phyloP scores from a whole-genome alignment of 1,140 invertebrate species.

The Muscidifurax raptorellus region DNA sequence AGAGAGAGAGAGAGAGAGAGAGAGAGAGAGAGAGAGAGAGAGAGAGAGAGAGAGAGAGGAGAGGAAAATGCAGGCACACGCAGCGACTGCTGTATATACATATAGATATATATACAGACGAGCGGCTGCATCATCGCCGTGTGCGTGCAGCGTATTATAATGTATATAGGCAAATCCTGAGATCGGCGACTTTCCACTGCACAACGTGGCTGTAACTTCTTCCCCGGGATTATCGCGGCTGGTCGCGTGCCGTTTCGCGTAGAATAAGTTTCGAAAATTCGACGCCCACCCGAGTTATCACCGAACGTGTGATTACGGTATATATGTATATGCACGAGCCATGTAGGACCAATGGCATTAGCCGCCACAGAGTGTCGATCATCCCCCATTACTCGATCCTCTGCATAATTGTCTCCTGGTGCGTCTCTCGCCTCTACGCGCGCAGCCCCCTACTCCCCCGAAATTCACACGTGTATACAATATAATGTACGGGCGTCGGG shows the following conservation, averaged over 20 bases:
- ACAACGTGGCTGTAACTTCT: slow-evolving; percentile 21
- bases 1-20: too few relatives aligned
- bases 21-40: not conserved
- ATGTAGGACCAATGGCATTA: too few relatives aligned
- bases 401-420: slow-evolving; percentile 43
- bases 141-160: too few relatives aligned
- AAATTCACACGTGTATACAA: not conserved
- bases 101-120: too few relatives aligned
- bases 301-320: too few relatives aligned
- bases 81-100: too few relatives aligned
- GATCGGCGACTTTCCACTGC: not conserved
- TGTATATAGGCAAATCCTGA: not conserved
- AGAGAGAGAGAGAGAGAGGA: too few relatives aligned
- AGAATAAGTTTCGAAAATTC: too few relatives aligned
- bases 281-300: not conserved
- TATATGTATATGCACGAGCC: too few relatives aligned
- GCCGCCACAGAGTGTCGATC: slow-evolving; percentile 55
- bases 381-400: slow-evolving; percentile 62
- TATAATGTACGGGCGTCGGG: not conserved
- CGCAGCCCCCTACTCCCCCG: not conserved
- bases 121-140: not conserved
- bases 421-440: slow-evolving; percentile 53
- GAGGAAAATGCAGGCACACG: slow-evolving; percentile 5
- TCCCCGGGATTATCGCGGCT: slow-evolving; percentile 17
- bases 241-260: not conserved